A percentile compares a stretch with the other conserved stretches of the same genome.
phyloP scores from a whole-genome alignment of 2,888 invertebrate genomes.

The Stenolophus ochropezus region DNA sequence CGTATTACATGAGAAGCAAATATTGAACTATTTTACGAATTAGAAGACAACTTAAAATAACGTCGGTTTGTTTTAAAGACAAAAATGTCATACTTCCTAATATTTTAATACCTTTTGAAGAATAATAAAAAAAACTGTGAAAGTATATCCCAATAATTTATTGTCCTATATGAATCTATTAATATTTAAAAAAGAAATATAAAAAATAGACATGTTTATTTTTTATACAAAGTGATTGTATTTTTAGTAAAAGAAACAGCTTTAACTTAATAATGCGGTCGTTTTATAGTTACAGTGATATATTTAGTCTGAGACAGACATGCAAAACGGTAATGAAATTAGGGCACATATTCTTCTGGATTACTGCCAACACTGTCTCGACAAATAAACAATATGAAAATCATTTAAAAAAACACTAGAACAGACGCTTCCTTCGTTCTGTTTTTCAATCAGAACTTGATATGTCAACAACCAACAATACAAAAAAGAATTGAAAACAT shows the following conservation, averaged over 20 bases:
- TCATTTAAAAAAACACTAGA: slow-evolving; percentile 11
- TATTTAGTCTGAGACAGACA: slow-evolving; percentile 43
- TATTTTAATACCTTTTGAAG: too few relatives aligned
- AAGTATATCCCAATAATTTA: too few relatives aligned
- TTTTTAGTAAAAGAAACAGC: not conserved
- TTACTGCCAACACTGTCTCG: slow-evolving; percentile 24
- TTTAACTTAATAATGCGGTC: not conserved
- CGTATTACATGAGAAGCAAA: too few relatives aligned
- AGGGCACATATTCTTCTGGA: slow-evolving; percentile 35
- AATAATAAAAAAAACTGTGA: too few relatives aligned
- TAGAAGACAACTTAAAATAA: too few relatives aligned
- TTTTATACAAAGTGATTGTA: too few relatives aligned
- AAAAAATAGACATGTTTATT: too few relatives aligned
- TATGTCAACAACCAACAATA: not conserved
- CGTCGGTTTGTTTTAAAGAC: too few relatives aligned
- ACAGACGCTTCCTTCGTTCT: slow-evolving; percentile 24
- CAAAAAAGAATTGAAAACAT: not conserved
- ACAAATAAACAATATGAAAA: slow-evolving; percentile 45
- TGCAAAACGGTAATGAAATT: slow-evolving; percentile 46
- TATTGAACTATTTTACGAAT: too few relatives aligned
- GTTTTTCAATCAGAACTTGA: slow-evolving; percentile 3
- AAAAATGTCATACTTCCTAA: too few relatives aligned
- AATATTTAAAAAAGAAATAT: too few relatives aligned
- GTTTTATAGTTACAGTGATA: not conserved
- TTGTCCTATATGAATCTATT: too few relatives aligned